Conservation (phyloP, 2,113 vertebrate genomes). For the Lates calcarifer region DNA sequence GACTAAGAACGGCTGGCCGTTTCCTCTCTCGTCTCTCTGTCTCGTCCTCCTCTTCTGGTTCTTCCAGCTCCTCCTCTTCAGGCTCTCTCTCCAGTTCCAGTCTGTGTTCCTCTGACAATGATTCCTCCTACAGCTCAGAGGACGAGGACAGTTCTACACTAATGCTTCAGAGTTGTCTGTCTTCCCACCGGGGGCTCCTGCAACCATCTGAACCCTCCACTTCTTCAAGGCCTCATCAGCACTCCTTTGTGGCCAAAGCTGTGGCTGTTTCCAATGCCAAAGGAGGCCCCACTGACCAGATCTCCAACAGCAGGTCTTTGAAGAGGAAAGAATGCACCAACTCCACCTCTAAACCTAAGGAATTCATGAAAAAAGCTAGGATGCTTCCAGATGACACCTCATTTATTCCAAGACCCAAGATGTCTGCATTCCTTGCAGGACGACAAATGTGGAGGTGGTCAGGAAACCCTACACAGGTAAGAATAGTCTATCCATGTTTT, state of each 20-base stretch:
- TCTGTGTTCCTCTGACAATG: constrained; percentile 96
- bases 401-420: constrained; percentile 88
- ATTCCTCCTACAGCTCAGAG: constrained; percentile 96
- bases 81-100: constrained; percentile 95
- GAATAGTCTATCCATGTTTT: constrained; percentile 4
- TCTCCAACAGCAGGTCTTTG: constrained; percentile 77
- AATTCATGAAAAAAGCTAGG: constrained; percentile 91
- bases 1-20: constrained; percentile 87
- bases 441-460: constrained; percentile 97
- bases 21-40: constrained; percentile 93
- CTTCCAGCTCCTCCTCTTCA: constrained; percentile 94
- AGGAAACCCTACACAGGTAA: constrained; percentile 96
- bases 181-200: constrained; percentile 90
- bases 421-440: constrained; percentile 91
- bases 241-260: constrained; percentile 92
- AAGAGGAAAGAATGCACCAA: constrained; percentile 90
- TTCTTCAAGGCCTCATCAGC: constrained; percentile 82
- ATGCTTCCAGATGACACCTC: constrained; percentile 89
- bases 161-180: constrained; percentile 94
- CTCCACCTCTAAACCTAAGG: constrained; percentile 88
- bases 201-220: constrained; percentile 87
- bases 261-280: constrained; percentile 84
- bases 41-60: constrained; percentile 96
- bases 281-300: constrained; percentile 75
- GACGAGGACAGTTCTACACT: constrained; percentile 93